Base-by-base conservation (phyloP, 1,140 invertebrate species). In the Physella acuta region DNA sequence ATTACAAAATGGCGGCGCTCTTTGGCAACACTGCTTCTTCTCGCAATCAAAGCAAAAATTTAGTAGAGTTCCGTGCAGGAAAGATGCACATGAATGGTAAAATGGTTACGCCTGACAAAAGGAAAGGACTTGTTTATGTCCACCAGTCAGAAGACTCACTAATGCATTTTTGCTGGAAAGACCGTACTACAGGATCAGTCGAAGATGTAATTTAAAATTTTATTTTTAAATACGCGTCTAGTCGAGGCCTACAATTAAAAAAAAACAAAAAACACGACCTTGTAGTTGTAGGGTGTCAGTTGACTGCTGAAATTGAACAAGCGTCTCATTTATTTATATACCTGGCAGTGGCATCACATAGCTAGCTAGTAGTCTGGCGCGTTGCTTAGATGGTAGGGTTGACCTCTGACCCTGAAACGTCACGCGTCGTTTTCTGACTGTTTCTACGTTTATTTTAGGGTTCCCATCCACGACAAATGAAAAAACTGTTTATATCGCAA, bases 161-260 rank as follows among this genome's bases (percentile, higher is more conserved):
- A 30, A 96, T 97, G 91, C 95, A 98, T 86, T 97, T 98, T 79
- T 98, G 94, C 84, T 98, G 96, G 96, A 97, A 97, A 86, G 95
- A 98, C 86, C 89, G 95, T 51, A 90, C 90, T 49, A 90, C 90
- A 55, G 90, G 90, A 64, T 87, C 87, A 20, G 87, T 92, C 39
- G 92, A 93, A 86, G 91, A 93, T 87, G 92, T 92, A 84, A 80
- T 84, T 34, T 52, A 34, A 5, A 24, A 30, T 34, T 60, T 56
- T 26, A 58, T n/a, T 58, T 28, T 8, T 58, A 8, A 30, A 5
- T 30, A 11, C 5, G 11, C 17, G 51, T 53, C 17, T 8, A 5
- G 17, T 53, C 17, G 3, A 53, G 3, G 3, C n/a, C 51, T 24
- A 53, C n/a, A 20, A n/a, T n/a, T n/a, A n/a, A n/a, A n/a, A n/a